phyloP scores from a whole-genome alignment of 2,888 invertebrate species.

The Euplagia quadripunctaria region DNA sequence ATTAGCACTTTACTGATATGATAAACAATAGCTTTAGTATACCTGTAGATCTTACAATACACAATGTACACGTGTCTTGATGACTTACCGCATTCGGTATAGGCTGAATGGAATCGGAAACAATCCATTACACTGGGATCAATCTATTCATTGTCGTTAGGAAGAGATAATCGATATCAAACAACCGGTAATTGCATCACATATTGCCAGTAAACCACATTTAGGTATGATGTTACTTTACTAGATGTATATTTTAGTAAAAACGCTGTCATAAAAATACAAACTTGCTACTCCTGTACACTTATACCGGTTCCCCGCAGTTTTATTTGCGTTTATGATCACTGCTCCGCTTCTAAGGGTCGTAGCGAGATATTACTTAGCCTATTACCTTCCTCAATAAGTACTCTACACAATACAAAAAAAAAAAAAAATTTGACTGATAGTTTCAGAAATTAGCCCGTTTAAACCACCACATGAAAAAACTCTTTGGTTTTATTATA shows the following conservation, averaged over 20 bases:
- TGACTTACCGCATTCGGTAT: slow-evolving; percentile 6
- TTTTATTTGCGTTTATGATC: too few species aligned
- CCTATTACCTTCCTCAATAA: too few species aligned
- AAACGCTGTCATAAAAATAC: background rate
- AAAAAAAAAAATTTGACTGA: too few species aligned
- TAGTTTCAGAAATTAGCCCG: too few species aligned
- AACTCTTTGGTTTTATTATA: too few species aligned
- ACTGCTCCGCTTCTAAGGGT: too few species aligned
- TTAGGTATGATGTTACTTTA: background rate
- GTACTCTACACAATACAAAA: too few species aligned
- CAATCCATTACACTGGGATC: slow-evolving; percentile 16
- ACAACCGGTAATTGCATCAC: slow-evolving; percentile 9
- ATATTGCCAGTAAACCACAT: background rate
- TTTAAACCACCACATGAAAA: too few species aligned
- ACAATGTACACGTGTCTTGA: background rate
- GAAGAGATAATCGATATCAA: slow-evolving; percentile 11
- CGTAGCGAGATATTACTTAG: too few species aligned
- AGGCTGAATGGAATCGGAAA: slow-evolving; percentile 12
- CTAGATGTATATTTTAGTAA: background rate
- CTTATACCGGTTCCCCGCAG: too few species aligned
- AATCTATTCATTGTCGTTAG: slow-evolving; percentile 7
- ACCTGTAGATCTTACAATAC: background rate
- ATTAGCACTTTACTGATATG: background rate
- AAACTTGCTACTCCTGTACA: background rate
- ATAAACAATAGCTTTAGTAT: background rate